These are phyloP conservation scores for Australoheros facetus DNA, from an alignment of 2,797 vertebrate species.

Conservation along the genomic window DNA sequence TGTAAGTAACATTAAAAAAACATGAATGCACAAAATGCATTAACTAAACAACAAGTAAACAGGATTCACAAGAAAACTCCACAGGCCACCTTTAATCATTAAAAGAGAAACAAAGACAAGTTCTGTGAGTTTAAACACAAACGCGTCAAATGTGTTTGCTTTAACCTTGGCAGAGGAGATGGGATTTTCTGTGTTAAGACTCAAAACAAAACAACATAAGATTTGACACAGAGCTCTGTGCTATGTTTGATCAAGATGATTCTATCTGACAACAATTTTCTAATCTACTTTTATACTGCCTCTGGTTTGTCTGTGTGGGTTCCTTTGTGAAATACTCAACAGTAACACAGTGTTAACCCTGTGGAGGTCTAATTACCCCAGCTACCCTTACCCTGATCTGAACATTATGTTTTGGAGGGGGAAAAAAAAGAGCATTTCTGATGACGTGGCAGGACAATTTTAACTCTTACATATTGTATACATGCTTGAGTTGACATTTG, in stretches of 20 bases:
- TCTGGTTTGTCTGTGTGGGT: not conserved
- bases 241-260: not conserved
- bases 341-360: not conserved
- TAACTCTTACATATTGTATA: not conserved
- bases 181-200: not conserved
- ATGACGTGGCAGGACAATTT: not conserved
- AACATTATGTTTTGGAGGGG: not conserved
- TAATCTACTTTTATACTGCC: not conserved
- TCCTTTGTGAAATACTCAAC: not conserved
- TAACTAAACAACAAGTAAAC: not conserved
- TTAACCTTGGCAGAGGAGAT: not conserved
- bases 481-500: no score
- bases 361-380: not conserved
- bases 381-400: not conserved
- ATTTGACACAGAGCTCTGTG: not conserved
- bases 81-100: not conserved
- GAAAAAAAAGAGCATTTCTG: not conserved
- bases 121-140: not conserved
- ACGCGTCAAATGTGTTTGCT: not conserved
- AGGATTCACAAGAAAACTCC: not conserved
- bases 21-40: not conserved
- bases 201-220: not conserved
- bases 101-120: not conserved
- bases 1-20: not conserved
- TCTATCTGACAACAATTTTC: not conserved